Conservation (phyloP, 2,797 vertebrate species). For the Phoxinus dragarum region DNA sequence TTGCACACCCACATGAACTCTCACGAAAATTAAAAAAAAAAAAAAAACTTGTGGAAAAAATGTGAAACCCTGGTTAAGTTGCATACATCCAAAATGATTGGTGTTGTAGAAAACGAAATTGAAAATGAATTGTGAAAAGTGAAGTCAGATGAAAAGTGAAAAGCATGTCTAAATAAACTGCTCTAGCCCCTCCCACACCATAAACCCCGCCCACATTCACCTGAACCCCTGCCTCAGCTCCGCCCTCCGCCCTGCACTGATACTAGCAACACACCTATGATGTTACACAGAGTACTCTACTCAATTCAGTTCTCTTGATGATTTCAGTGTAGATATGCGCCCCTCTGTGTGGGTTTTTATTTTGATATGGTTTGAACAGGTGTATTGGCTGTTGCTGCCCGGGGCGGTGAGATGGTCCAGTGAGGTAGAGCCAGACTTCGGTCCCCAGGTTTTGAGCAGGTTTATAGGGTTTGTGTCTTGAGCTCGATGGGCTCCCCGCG, state of each 20-base stretch:
- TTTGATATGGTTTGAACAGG: slow-evolving; percentile 23
- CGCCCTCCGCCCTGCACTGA: slow-evolving; percentile 51
- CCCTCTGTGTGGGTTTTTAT: neutral
- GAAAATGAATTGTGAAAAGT: slow-evolving; percentile 61
- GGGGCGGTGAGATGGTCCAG: slow-evolving; percentile 55
- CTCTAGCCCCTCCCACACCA: slow-evolving; percentile 58
- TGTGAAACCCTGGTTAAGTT: slow-evolving; percentile 77
- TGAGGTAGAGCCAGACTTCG: slow-evolving; percentile 66
- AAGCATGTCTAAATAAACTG: slow-evolving; percentile 76
- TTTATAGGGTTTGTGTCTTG: slow-evolving; percentile 90
- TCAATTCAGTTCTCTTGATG: neutral
- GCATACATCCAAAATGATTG: slow-evolving; percentile 75
- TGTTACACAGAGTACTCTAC: neutral
- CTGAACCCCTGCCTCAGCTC: slow-evolving; percentile 29
- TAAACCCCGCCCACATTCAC: slow-evolving; percentile 37
- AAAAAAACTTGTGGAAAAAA: slow-evolving; percentile 66
- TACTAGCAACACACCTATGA: neutral
- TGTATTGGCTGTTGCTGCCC: slow-evolving; percentile 30
- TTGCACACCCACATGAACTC: slow-evolving; percentile 31
- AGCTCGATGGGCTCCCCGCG: slow-evolving; percentile 90
- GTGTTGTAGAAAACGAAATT: slow-evolving; percentile 77
- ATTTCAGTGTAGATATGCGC: slow-evolving; percentile 36
- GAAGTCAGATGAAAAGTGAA: slow-evolving; percentile 76
- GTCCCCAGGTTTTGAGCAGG: slow-evolving; percentile 62
- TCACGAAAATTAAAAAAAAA: slow-evolving; percentile 62